These are phyloP conservation scores for Ophion ellenae DNA, from an alignment of 2,888 invertebrate species.

Conservation along the genomic window DNA sequence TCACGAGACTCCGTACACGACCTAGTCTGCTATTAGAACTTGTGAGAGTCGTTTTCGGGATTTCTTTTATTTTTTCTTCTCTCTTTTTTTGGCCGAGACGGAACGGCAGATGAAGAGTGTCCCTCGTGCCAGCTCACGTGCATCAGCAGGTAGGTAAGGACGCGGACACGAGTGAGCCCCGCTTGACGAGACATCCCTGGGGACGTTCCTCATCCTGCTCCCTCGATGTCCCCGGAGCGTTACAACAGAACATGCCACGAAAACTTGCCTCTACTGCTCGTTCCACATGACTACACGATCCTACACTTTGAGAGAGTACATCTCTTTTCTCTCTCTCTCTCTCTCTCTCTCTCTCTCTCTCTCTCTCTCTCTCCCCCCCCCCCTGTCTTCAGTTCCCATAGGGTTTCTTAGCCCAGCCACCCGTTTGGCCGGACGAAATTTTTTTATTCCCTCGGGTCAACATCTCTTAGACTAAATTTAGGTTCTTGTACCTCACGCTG, in stretches of 20 bases:
- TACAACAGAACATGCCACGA: constrained; percentile 56
- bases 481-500: neutral
- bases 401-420: constrained; percentile 81
- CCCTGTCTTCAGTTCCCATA: constrained; percentile 71
- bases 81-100: constrained; percentile 17
- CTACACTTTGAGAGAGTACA: constrained; percentile 77
- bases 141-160: constrained; percentile 57
- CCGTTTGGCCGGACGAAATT: constrained; percentile 74
- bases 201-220: constrained; percentile 66
- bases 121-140: constrained; percentile 36
- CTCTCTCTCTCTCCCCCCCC: constrained; percentile 68
- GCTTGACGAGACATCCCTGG: constrained; percentile 63
- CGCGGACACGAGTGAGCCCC: constrained; percentile 56
- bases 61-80: constrained; percentile 3
- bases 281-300: constrained; percentile 75
- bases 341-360: constrained; percentile 51
- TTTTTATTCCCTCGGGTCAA: constrained; percentile 51
- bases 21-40: constrained; percentile 50
- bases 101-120: constrained; percentile 45
- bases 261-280: constrained; percentile 44
- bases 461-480: constrained; percentile 26
- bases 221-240: constrained; percentile 59
- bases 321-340: constrained; percentile 43
- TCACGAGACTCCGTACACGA: constrained; percentile 13
- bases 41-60: constrained; percentile 45